Percentiles rank a stretch among this genome's conserved stretches.
phyloP scores from a whole-genome alignment of 2,888 invertebrate genomes.

The Capitulum mitella region DNA sequence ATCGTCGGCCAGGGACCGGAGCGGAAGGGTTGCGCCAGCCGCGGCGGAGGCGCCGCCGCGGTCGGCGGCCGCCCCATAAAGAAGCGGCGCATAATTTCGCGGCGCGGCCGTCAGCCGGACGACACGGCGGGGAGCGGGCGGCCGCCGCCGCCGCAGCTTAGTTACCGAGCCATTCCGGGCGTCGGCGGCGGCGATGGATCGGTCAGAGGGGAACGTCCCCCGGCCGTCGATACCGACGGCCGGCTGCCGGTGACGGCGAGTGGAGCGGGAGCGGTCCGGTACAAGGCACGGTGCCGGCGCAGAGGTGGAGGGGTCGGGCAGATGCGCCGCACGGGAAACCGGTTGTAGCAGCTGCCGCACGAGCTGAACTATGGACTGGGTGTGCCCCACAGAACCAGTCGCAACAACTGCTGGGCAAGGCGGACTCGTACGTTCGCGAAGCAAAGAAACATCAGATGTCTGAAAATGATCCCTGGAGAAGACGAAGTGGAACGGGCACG shows the following conservation, averaged over 20 bases:
- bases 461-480: too few species aligned
- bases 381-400: too few species aligned
- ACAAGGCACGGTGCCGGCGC: neutral
- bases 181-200: slow-evolving; percentile 15
- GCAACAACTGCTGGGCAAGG: too few species aligned
- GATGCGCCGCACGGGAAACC: neutral
- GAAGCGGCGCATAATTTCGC: neutral
- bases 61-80: neutral
- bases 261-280: neutral
- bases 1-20: too few species aligned
- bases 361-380: too few species aligned
- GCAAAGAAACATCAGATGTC: too few species aligned
- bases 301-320: neutral
- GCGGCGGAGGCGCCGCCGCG: too few species aligned
- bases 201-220: neutral
- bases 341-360: too few species aligned
- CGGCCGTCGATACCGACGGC: neutral
- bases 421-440: too few species aligned
- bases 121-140: neutral
- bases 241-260: neutral
- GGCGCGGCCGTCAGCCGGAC: neutral
- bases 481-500: too few species aligned
- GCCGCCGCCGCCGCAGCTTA: neutral
- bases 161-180: neutral
- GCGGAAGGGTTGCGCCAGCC: too few species aligned